Evolutionary conservation across 2,113 vertebrate genomes (phyloP).

Genomic region (Cnemophilus loriae): DNA sequence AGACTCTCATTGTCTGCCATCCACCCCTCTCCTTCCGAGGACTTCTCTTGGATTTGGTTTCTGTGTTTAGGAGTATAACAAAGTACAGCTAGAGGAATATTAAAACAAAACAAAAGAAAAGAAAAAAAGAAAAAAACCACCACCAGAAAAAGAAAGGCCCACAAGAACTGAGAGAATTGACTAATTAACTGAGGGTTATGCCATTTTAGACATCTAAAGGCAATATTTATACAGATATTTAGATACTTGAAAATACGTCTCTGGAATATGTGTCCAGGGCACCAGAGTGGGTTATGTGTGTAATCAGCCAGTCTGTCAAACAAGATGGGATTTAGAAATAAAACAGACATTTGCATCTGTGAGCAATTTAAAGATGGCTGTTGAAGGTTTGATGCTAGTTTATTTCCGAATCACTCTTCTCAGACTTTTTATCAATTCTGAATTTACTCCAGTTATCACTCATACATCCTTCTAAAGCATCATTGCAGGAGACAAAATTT

Average conservation of each 20-base stretch:
- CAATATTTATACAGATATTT: background rate
- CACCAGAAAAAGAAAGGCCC: background rate
- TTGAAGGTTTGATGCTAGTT: background rate
- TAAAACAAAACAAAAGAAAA: background rate
- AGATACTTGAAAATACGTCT: background rate
- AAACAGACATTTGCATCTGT: background rate
- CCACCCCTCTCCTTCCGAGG: background rate
- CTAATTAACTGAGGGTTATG: background rate
- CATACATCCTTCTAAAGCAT: background rate
- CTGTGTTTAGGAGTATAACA: background rate
- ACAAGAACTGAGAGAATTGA: background rate
- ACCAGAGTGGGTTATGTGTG: background rate
- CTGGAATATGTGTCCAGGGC: background rate
- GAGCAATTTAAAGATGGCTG: background rate
- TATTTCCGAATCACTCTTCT: background rate
- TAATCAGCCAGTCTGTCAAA: background rate
- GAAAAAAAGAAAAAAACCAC: background rate
- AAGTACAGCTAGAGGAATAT: background rate
- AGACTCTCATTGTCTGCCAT: background rate
- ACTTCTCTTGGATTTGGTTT: background rate
- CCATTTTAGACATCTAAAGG: background rate
- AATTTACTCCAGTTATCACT: background rate
- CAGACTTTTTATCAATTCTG: background rate
- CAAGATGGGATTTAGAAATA: background rate
- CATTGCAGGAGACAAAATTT: accelerated